A percentile compares a stretch with the other conserved stretches of the same genome.
phyloP scores from a whole-genome alignment of 2,797 vertebrate species.

The Chrosomus eos region DNA sequence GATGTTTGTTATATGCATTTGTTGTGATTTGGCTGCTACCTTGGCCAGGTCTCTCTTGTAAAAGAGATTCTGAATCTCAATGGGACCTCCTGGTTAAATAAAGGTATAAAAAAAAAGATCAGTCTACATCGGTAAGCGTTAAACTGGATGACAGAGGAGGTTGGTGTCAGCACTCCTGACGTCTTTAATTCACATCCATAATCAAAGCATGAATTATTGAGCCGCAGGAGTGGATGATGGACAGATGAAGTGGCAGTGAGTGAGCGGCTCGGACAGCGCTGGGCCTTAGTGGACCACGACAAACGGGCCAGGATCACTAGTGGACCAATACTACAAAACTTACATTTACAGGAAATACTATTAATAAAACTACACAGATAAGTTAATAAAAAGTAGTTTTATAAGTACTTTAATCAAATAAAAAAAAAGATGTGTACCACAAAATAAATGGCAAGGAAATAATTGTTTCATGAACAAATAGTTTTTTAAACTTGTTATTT shows the following conservation, averaged over 20 bases:
- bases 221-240: constrained; percentile 7
- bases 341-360: neutral
- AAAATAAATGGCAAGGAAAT: neutral
- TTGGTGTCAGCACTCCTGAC: constrained; percentile 54
- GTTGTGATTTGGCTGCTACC: too few species aligned
- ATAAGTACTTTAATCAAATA: too few species aligned
- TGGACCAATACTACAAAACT: neutral
- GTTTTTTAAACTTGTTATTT: too few species aligned
- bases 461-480: too few species aligned
- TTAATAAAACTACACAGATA: neutral
- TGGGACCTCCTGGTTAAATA: too few species aligned
- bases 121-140: neutral
- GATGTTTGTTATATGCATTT: too few species aligned
- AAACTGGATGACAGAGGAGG: neutral
- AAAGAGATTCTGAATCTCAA: too few species aligned
- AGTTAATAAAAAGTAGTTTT: neutral
- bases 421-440: neutral
- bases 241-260: constrained; percentile 28
- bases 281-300: constrained; percentile 11
- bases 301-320: neutral
- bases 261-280: constrained; percentile 31
- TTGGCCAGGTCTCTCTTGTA: too few species aligned
- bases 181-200: constrained; percentile 74
- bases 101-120: too few species aligned
- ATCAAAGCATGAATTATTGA: constrained; percentile 76